These are phyloP conservation scores for Ictalurus punctatus DNA, from an alignment of 2,113 vertebrate genomes.

Conservation along the genomic window DNA sequence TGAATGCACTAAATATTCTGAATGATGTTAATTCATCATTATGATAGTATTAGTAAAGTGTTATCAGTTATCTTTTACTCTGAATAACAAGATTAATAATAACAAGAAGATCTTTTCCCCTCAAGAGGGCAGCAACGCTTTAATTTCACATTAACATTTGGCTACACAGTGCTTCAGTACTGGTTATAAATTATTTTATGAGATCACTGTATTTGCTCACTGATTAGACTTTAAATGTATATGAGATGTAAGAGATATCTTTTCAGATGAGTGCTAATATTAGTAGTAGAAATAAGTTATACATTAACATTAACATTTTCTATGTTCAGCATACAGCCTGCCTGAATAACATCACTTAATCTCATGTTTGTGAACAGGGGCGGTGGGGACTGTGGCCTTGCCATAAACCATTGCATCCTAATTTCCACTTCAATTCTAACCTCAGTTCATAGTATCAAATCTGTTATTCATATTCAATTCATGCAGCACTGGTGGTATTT, in stretches of 20 bases:
- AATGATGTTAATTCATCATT: neutral
- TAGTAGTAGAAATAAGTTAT: neutral
- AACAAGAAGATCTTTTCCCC: constrained; percentile 6
- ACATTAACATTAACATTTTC: neutral
- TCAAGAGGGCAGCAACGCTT: constrained; percentile 47
- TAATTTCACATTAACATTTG: neutral
- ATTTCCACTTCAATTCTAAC: too few species aligned
- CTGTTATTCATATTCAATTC: neutral
- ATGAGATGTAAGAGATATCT: neutral
- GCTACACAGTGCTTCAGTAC: too few species aligned
- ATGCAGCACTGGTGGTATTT: neutral
- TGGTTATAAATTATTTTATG: neutral
- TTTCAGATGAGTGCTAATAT: neutral
- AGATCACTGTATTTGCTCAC: neutral
- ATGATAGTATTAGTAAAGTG: too few species aligned
- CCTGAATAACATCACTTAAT: neutral
- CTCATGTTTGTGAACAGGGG: neutral
- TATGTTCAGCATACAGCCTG: neutral
- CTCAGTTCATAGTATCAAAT: neutral
- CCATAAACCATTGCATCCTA: neutral
- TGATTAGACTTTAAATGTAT: neutral
- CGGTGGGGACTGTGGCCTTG: neutral
- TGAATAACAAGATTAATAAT: neutral
- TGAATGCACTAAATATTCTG: neutral
- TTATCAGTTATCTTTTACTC: neutral